Base-by-base conservation (phyloP, 2,888 invertebrate genomes). In the Metopia argyrocephala region DNA sequence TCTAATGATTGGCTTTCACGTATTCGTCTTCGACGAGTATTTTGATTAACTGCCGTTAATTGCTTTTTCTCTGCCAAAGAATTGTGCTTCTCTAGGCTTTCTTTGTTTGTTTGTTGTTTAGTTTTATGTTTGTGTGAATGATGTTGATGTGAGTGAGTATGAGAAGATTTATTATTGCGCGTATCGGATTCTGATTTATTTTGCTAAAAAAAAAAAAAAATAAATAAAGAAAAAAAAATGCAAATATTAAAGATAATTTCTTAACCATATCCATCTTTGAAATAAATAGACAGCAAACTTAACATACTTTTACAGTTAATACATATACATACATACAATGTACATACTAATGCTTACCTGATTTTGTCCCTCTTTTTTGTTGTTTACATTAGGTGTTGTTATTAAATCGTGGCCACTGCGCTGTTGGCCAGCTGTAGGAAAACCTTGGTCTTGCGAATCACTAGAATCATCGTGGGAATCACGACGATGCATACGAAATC, bases 381-480 rank as follows among this genome's bases (percentile, higher is more conserved):
- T 87, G 59, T 84, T 85, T 15, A 84, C 85, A 76, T 85, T 85
- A 20, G 78, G 66, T 9, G 78, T 70, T 57, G 74, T 20, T 57
- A 81, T 81, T 23, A 81, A 52, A 0, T 81, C 84, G 20, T 2
- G 85, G 61, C 86, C 86, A 73, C 86, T 86, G 69, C 87, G 86
- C 54, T 89, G 85, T 18, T 79, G 76, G 20, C 86, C 87, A 45
- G 86, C 84, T 52, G 88, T 86, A 48, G 89, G 87, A 85, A 87
- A 89, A 23, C 89, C 84, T 59, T 94, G 93, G 91, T 95, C 95
- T 88, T 95, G 95, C 28, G 95, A 95, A 89, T 96, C 96, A 87
- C 96, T 96, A 25, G 95, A 96, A 89, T 96, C 96, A 87, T 96
- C 96, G 90, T 96, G 94, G 56, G 95, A 95, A 87, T 96, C 96